Base-by-base conservation (phyloP, 2,113 vertebrate genomes). In the Baryphthengus martii region DNA sequence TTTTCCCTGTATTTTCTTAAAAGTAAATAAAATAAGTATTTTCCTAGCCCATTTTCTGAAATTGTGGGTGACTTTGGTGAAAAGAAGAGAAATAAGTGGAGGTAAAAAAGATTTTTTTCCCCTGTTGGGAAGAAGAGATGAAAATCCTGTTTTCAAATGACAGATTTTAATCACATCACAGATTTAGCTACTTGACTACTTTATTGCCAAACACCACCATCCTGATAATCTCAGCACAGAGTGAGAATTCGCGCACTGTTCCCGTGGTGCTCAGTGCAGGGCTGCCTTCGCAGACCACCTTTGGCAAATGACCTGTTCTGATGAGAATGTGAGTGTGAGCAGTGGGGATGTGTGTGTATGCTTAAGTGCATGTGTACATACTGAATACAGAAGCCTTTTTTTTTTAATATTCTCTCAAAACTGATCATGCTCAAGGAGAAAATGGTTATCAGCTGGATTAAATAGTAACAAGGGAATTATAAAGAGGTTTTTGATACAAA, bases 341-440 rank as follows among this genome's bases (percentile, higher is more conserved):
- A 55, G 35, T 9, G 15, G 12, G 7, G 11, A 50, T 16, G 7
- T 20, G 20, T 33, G 31, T 23, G 53, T 16, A n/a, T n/a, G n/a
- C n/a, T n/a, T n/a, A n/a, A n/a, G 13, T 1, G 14, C 4, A 3
- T 28, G 17, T 55, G 28, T 14, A 50, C 1, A 1, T 53, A 47
- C 7, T 55, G 26, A 68, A 50, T 49, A 45, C 39, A 61, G 58
- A 80, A 84, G 40, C 12, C 4, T 31, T 2, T 0, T 11, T 67
- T 72, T 72, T 59, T 28, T 25, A 63, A 73, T 33, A 37, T 72
- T 72, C 2, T 0, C 7, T 19, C n/a, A 2, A 52, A 85, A 42
- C 35, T 0, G 1, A 58, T 71, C n/a, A 35, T 20, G 11, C 29
- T 75, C 8, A 24, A 71, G 62, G 62, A 77, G 33, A 73, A 73